phyloP scores from a whole-genome alignment of 1,140 invertebrate species.

The Triops cancriformis region DNA sequence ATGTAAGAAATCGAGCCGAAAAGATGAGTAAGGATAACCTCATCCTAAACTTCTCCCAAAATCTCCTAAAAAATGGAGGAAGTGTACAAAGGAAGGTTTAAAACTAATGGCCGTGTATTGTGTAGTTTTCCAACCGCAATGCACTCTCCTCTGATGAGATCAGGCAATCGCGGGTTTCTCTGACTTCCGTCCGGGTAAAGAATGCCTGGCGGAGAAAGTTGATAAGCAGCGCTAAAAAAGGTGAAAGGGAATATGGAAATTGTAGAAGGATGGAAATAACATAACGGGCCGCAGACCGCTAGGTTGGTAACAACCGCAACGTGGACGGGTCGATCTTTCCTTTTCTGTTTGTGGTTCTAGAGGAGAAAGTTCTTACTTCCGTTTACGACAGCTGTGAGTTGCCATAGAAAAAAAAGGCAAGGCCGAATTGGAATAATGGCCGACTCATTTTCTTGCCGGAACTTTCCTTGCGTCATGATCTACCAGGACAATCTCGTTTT shows the following conservation, averaged over 20 bases:
- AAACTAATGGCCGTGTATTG: too few species aligned
- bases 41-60: too few species aligned
- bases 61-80: too few species aligned
- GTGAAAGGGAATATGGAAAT: slow-evolving; percentile 14
- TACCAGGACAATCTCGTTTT: too few species aligned
- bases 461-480: too few species aligned
- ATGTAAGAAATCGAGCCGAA: background rate
- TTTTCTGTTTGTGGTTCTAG: background rate
- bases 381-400: background rate
- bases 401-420: background rate
- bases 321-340: background rate
- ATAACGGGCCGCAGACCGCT: background rate
- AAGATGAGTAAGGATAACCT: background rate
- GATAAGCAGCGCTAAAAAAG: background rate
- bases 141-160: background rate
- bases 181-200: background rate
- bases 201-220: background rate
- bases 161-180: background rate
- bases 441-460: background rate
- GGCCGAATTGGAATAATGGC: background rate
- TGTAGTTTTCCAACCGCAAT: too few species aligned
- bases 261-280: background rate
- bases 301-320: background rate
- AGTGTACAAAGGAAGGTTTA: too few species aligned
- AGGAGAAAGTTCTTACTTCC: background rate